Evolutionary conservation across 1,140 invertebrate species (phyloP).

Genomic region (Sitobion miscanthi): DNA sequence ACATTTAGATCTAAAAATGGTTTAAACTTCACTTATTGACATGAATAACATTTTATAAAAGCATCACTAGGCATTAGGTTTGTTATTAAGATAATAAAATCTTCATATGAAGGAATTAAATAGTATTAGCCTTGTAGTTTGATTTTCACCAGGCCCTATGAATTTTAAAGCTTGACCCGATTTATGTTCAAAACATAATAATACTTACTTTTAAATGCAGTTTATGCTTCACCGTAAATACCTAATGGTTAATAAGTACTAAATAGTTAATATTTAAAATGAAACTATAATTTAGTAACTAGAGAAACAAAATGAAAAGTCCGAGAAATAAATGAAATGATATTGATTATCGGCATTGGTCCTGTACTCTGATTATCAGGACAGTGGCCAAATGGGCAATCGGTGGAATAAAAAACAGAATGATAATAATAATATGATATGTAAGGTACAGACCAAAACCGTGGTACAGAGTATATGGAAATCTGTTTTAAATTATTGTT

Average conservation of each 20-base stretch:
- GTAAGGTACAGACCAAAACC: too few species aligned
- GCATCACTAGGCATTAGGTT: too few species aligned
- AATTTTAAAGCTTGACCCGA: not conserved
- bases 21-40: too few species aligned
- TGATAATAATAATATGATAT: too few species aligned
- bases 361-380: too few species aligned
- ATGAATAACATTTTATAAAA: not conserved
- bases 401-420: too few species aligned
- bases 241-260: not conserved
- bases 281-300: not conserved
- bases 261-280: not conserved
- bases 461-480: too few species aligned
- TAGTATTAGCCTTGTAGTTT: not conserved
- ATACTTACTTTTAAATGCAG: not conserved
- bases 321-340: not conserved
- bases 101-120: not conserved
- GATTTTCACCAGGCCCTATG: not conserved
- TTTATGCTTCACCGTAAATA: not conserved
- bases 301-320: not conserved
- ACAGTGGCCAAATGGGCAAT: not conserved
- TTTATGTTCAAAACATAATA: not conserved
- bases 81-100: not conserved
- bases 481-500: too few species aligned
- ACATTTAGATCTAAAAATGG: too few species aligned
- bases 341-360: not conserved